Percentiles rank a stretch among this genome's conserved stretches.
Evolutionary conservation across 2,888 invertebrate genomes (phyloP).

Genomic region (Stenichneumon culpator): DNA sequence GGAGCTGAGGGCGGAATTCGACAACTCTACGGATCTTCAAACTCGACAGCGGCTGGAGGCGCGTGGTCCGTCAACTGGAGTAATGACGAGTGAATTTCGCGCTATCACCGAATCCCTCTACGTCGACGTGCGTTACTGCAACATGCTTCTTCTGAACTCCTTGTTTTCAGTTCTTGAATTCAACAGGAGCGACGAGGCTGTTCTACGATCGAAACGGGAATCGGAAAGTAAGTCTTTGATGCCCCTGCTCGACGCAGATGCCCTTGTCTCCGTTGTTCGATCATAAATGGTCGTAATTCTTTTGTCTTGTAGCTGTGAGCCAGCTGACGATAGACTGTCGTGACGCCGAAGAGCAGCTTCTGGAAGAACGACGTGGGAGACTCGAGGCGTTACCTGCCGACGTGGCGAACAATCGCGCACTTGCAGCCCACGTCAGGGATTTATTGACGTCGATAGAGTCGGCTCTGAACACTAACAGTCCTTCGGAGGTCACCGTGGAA

Average conservation of each 20-base stretch:
- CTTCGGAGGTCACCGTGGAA: not conserved
- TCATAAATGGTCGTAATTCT: too few species aligned
- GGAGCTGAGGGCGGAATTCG: not conserved
- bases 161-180: not conserved
- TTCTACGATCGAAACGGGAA: not conserved
- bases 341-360: not conserved
- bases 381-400: not conserved
- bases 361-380: not conserved
- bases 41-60: slow-evolving; percentile 14
- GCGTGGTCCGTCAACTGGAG: not conserved
- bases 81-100: slow-evolving; percentile 25
- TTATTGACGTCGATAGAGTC: not conserved
- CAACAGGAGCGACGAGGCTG: not conserved
- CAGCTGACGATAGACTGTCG: not conserved
- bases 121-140: not conserved
- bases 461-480: not conserved
- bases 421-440: not conserved
- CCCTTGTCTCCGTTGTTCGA: too few species aligned
- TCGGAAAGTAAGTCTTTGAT: not conserved
- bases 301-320: not conserved
- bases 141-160: not conserved
- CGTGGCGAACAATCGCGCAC: not conserved
- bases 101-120: not conserved
- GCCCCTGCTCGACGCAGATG: too few species aligned
- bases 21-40: not conserved